These are phyloP conservation scores for human DNA, from an alignment of 2,113 vertebrate genomes.

Conservation along the genomic window GRCh38 chr12:80851001-80851500, in stretches of 20 bases:
- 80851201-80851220: background rate
- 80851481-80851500: background rate
- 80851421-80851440: background rate
- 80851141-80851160: background rate
- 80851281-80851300: conserved; percentile 10
- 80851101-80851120: background rate
- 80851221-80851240: background rate
- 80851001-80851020: background rate
- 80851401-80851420: background rate
- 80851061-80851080: background rate
- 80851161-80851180: background rate
- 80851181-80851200: background rate
- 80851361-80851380: background rate
- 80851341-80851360: background rate
- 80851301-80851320: background rate
- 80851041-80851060: background rate
- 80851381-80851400: background rate
- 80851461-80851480: background rate
- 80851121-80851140: background rate
- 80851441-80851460: conserved; percentile 11
- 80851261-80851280: background rate
- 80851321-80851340: background rate
- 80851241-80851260: background rate
- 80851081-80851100: background rate
- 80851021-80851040: background rate